Evolutionary conservation across 2,113 vertebrate genomes (phyloP).

Genomic region (Myxocyprinus asiaticus): DNA sequence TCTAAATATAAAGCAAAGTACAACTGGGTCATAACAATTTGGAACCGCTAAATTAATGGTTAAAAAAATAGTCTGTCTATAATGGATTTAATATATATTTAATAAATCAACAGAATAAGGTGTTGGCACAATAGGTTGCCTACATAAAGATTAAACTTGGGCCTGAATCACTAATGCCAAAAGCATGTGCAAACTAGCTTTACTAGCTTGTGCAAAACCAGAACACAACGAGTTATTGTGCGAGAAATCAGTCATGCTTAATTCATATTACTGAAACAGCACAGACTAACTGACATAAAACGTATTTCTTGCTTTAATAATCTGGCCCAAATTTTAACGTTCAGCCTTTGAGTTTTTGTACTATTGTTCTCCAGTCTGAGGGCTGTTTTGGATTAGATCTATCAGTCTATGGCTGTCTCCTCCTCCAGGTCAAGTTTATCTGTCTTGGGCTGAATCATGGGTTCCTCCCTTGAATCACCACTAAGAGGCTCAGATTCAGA

Average conservation of each 20-base stretch:
- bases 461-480: background rate
- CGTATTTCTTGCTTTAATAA: background rate
- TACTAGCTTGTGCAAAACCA: background rate
- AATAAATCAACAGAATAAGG: background rate
- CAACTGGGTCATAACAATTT: no score
- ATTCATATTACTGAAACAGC: background rate
- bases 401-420: slow-evolving; percentile 52
- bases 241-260: background rate
- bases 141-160: background rate
- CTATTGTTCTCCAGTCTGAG: background rate
- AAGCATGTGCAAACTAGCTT: slow-evolving; percentile 4
- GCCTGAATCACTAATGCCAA: slow-evolving; percentile 11
- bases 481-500: background rate
- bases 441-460: slow-evolving; percentile 8
- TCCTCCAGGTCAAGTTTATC: slow-evolving; percentile 43
- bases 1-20: slow-evolving; percentile 8
- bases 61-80: no score
- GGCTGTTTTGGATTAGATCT: background rate
- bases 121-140: background rate
- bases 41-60: background rate
- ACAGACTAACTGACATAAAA: background rate
- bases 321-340: background rate
- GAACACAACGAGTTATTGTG: background rate
- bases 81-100: no score
- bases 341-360: background rate